phyloP scores from a whole-genome alignment of 2,888 invertebrate species.

The Drosophila greeni region DNA sequence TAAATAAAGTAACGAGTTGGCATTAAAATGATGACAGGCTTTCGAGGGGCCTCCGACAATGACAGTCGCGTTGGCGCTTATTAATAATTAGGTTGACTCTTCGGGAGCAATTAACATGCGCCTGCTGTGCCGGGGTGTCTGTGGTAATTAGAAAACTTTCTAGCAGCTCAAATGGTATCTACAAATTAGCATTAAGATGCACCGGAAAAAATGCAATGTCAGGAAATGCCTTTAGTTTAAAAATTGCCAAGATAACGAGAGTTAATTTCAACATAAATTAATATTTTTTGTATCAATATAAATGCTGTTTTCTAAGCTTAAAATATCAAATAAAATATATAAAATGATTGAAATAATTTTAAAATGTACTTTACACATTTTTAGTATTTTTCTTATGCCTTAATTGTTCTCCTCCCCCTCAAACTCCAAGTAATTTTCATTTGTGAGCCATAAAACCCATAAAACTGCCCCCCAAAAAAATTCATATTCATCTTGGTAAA shows the following conservation, averaged over 20 bases:
- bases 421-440: neutral
- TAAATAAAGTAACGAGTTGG: constrained; percentile 73
- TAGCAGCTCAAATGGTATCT: constrained; percentile 42
- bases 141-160: constrained; percentile 70
- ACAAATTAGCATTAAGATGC: constrained; percentile 1
- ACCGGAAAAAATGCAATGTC: constrained; percentile 1
- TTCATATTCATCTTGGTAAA: constrained; percentile 66
- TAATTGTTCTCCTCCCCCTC: neutral
- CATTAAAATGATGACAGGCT: constrained; percentile 70
- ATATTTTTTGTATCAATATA: too few relatives aligned
- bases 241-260: too few relatives aligned
- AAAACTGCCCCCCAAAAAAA: constrained; percentile 45
- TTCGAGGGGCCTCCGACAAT: constrained; percentile 53
- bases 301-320: too few relatives aligned
- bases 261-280: too few relatives aligned
- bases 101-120: constrained; percentile 42
- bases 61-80: constrained; percentile 67
- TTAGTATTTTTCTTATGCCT: neutral
- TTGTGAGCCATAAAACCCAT: constrained; percentile 44
- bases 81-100: constrained; percentile 68
- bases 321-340: neutral
- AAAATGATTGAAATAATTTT: neutral
- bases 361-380: too few relatives aligned
- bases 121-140: constrained; percentile 12
- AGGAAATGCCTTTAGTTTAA: neutral